Base-by-base conservation (phyloP, 2,797 vertebrate species). In the Podargus strigoides region DNA sequence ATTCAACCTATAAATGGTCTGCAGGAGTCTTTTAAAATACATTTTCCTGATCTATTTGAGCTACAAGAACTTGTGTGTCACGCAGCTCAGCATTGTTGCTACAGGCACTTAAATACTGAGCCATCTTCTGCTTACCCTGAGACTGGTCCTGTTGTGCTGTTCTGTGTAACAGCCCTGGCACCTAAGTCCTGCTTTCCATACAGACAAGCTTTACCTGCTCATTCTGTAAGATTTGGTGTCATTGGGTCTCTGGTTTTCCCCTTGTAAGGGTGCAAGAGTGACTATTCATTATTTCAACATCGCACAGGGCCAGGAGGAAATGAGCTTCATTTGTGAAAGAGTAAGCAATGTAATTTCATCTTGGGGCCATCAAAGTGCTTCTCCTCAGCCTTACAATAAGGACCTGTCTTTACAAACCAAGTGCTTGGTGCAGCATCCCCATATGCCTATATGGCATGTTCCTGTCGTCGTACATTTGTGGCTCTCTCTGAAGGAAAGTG, bases 371-470 rank as follows among this genome's bases (percentile, higher is more conserved):
- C 60, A 59, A 75, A 59, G 59, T n/a, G 1, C 32, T 60, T 81
- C 75, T 64, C 37, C 55, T 91, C 34, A 53, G 26, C 44, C 75
- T 78, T 82, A 15, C 3, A 3, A n/a, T 16, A 27, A 26, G 44
- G 19, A 64, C 3, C 14, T 74, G 4, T 21, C 68, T 94, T 88
- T 77, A 32, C 4, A 11, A 91, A 32, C 32, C 15, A 28, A 39
- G 41, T 24, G 26, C 8, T 22, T 50, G 49, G 22, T 42, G 34
- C 12, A 28, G 41, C 37, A 52, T 39, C 47, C 64, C 55, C 53
- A 12, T 64, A 70, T 1, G 1, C 9, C 36, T 74, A 22, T 17
- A 18, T 0, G 0, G 11, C 8, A 3, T 1, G 0, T 4, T 86
- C 30, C 6, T 1, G 2, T 37, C 17, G 1, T 18, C 32, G 21